These are phyloP conservation scores for Acipenser ruthenus DNA, from an alignment of 2,797 vertebrate genomes.

Conservation along the genomic window DNA sequence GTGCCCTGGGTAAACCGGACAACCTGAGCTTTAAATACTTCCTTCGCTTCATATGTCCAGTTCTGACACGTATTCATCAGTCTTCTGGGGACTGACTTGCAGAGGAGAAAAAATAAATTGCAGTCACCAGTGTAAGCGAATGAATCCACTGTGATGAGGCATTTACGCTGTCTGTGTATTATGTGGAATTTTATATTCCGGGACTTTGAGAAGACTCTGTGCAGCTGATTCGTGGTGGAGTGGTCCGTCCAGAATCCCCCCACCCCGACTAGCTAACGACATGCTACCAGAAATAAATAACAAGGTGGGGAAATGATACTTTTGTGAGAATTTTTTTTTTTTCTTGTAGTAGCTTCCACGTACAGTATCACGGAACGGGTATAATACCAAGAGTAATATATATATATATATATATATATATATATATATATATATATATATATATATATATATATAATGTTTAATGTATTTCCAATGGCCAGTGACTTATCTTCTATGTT, in stretches of 20 bases:
- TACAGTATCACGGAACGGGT: neutral
- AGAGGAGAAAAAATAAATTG: neutral
- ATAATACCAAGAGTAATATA: too few species aligned
- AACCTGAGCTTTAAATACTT: slow-evolving; percentile 17
- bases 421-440: too few species aligned
- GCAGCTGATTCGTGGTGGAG: neutral
- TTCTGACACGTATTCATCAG: neutral
- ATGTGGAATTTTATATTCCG: slow-evolving; percentile 18
- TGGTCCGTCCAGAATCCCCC: slow-evolving; percentile 7
- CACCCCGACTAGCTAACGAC: slow-evolving; percentile 15
- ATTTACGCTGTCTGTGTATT: neutral
- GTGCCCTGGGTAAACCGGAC: slow-evolving; percentile 23
- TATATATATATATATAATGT: too few species aligned
- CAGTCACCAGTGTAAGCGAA: neutral
- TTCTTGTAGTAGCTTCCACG: too few species aligned
- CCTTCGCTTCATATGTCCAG: slow-evolving; percentile 3
- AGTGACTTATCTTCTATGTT: too few species aligned
- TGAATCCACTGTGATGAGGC: slow-evolving; percentile 1
- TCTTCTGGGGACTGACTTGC: neutral
- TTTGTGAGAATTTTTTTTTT: too few species aligned
- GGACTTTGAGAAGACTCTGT: neutral
- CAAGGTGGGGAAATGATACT: slow-evolving; percentile 48
- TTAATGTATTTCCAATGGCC: too few species aligned
- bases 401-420: too few species aligned
- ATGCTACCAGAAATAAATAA: slow-evolving; percentile 72